Base-by-base conservation (phyloP, 2,113 vertebrate genomes). In the Heliornis fulica region DNA sequence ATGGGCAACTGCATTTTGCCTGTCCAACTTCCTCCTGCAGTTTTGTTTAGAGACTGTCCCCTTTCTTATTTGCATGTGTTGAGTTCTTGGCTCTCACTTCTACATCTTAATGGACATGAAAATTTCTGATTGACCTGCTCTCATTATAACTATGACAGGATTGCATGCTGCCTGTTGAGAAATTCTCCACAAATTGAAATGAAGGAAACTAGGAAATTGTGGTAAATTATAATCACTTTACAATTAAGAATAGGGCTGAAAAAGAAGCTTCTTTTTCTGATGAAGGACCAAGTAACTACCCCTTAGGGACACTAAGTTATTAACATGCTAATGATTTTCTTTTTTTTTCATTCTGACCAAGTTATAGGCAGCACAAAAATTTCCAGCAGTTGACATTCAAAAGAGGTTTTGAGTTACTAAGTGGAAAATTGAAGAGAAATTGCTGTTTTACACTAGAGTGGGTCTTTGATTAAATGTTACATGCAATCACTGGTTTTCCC, bases 361-460 rank as follows among this genome's bases (percentile, higher is more conserved):
- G 34, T 57, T 80, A 26, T 93, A 94, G 38, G 40, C 70, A 85
- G 87, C 45, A 72, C 16, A 31, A 50, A 92, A 93, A 63, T 46
- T 94, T n/a, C 59, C 48, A 83, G 22, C 66, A 48, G 41, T 65
- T 72, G 66, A 93, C 66, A 87, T 91, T 95, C 57, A 83, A 85
- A 91, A 69, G 60, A 45, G 53, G 53, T 94, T 96, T 94, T 95
- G 53, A 96, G 89, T 93, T 93, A 77, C 20, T 80, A 79, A 85
- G 70, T 91, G 70, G 81, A 94, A 95, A 95, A 96, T 85, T 69
- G 84, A 90, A 91, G 77, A 75, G 66, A 96, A 95, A 93, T 93
- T 80, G 36, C 32, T 65, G 25, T 71, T 93, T 92, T 89, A 64
- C 38, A 66, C 84, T 72, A 41, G 53, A 94, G 78, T 83, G 78